Evolutionary conservation across 2,113 vertebrate genomes (phyloP).

Genomic region (Alethe castanea): DNA sequence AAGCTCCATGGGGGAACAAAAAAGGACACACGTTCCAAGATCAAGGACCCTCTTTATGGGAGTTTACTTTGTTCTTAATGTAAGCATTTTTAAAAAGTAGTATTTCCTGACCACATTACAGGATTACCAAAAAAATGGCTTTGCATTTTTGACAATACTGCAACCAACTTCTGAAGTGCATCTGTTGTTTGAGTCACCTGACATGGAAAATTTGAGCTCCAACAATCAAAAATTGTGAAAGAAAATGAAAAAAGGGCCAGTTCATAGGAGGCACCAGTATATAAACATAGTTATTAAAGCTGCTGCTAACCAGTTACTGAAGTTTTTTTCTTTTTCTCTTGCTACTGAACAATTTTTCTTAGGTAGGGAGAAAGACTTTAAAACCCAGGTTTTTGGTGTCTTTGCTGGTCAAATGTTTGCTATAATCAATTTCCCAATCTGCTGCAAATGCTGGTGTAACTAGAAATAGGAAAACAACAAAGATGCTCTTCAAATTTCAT

Average conservation of each 20-base stretch:
- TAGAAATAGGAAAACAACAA: background rate
- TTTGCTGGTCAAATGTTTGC: background rate
- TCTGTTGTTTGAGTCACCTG: background rate
- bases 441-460: background rate
- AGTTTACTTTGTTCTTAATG: background rate
- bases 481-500: background rate
- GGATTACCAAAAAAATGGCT: background rate
- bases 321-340: background rate
- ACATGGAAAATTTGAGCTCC: background rate
- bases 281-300: background rate
- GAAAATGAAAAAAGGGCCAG: background rate
- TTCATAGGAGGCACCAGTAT: background rate
- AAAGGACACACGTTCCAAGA: background rate
- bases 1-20: fast-evolving
- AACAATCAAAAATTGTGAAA: background rate
- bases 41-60: background rate
- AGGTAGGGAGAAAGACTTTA: background rate
- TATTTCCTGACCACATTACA: background rate
- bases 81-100: background rate
- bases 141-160: background rate
- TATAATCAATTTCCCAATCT: background rate
- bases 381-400: background rate
- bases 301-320: background rate
- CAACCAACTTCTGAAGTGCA: background rate
- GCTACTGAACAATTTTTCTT: background rate